A percentile compares a stretch with the other conserved stretches of the same genome.
Conservation (phyloP, 2,888 invertebrate genomes). For the Mylabris sibirica region DNA sequence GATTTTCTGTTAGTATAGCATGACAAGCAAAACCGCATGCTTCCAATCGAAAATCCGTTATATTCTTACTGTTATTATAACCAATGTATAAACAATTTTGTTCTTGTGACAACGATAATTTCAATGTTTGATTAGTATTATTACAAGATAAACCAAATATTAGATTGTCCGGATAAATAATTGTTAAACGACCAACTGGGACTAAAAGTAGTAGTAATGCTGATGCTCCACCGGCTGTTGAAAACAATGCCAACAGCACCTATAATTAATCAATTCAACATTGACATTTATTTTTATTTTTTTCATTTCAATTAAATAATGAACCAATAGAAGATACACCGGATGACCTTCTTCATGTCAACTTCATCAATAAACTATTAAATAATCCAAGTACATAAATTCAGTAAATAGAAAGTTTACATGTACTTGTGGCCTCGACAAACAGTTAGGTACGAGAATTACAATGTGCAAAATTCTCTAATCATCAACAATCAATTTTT, state of each 20-base stretch:
- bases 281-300: not conserved
- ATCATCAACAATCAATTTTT: no score
- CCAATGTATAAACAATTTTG: constrained; percentile 42
- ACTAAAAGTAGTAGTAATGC: constrained; percentile 74
- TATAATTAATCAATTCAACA: constrained; percentile 53
- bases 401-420: not conserved
- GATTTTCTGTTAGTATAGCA: constrained; percentile 60
- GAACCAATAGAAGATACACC: not conserved
- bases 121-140: constrained; percentile 42
- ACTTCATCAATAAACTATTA: not conserved
- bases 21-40: constrained; percentile 71
- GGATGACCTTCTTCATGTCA: not conserved
- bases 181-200: constrained; percentile 74
- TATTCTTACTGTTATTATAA: constrained; percentile 26
- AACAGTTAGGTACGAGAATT: not conserved
- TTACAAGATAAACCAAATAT: constrained; percentile 68
- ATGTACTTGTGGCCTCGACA: not conserved
- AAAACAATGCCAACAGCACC: constrained; percentile 73
- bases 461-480: no score
- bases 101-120: constrained; percentile 61
- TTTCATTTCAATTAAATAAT: constrained; percentile 6
- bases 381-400: not conserved
- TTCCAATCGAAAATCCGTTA: constrained; percentile 63
- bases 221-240: constrained; percentile 71
- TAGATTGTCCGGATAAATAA: constrained; percentile 69